Conservation (phyloP, 2,797 vertebrate genomes). For the Onychomys leucogaster region DNA sequence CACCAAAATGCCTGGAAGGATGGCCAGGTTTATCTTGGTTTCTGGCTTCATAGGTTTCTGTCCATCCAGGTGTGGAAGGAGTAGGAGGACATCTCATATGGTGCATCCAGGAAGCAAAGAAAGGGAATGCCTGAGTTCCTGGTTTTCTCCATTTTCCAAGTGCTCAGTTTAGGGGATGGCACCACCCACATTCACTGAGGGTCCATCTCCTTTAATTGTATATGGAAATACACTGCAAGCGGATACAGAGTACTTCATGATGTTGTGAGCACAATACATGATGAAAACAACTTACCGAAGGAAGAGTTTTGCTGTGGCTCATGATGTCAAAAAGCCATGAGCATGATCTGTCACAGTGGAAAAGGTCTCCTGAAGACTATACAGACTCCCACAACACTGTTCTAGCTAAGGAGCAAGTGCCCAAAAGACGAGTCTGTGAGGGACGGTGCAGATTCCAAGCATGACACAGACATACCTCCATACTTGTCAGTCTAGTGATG, state of each 20-base stretch:
- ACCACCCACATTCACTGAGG: too few relatives aligned
- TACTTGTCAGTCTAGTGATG: neutral
- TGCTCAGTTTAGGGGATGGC: neutral
- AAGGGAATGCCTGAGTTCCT: neutral
- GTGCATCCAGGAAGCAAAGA: neutral
- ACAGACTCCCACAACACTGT: neutral
- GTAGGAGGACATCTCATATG: neutral
- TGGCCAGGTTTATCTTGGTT: neutral
- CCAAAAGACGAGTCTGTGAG: neutral
- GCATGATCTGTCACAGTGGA: neutral
- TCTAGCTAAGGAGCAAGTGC: too few relatives aligned
- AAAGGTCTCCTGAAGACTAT: neutral
- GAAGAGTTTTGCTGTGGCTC: neutral
- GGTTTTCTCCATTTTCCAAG: neutral
- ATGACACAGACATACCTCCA: neutral
- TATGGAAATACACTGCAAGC: neutral
- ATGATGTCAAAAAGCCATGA: too few relatives aligned
- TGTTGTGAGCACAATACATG: neutral
- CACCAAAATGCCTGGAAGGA: neutral
- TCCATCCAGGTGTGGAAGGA: neutral
- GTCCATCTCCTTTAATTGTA: neutral
- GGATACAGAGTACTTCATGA: too few relatives aligned
- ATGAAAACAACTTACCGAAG: neutral
- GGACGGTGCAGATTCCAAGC: neutral
- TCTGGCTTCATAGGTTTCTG: neutral